phyloP scores from a whole-genome alignment of 2,797 vertebrate genomes.

The Gadopsis bispinosus region DNA sequence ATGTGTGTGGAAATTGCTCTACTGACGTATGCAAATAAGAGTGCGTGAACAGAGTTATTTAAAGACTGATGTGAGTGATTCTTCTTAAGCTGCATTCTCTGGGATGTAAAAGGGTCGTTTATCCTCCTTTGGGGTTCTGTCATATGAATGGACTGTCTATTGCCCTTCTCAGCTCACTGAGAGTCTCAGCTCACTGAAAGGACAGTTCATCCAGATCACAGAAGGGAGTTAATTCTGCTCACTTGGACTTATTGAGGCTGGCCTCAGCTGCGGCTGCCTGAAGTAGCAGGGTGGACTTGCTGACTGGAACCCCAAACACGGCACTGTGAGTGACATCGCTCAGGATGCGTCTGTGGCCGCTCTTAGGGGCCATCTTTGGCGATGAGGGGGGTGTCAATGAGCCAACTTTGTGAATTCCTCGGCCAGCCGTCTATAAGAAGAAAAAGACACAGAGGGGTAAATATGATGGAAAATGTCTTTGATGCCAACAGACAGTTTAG shows the following conservation, averaged over 20 bases:
- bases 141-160: constrained; percentile 74
- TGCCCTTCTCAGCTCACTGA: constrained; percentile 36
- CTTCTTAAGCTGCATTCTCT: constrained; percentile 42
- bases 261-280: constrained; percentile 97
- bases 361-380: constrained; percentile 92
- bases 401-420: constrained; percentile 87
- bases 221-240: constrained; percentile 69
- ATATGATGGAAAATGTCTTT: constrained; percentile 6
- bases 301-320: constrained; percentile 96
- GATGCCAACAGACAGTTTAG: neutral
- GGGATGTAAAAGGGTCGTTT: constrained; percentile 64
- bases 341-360: constrained; percentile 95
- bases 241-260: constrained; percentile 99
- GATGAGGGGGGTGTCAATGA: constrained; percentile 97
- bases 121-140: constrained; percentile 50
- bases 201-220: constrained; percentile 62
- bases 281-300: constrained; percentile 97
- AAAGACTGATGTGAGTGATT: constrained; percentile 63
- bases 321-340: constrained; percentile 98
- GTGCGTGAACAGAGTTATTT: constrained; percentile 53
- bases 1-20: constrained; percentile 19
- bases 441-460: neutral
- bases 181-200: constrained; percentile 56
- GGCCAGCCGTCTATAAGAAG: constrained; percentile 51
- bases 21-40: constrained; percentile 51